Base-by-base conservation (phyloP, 2,797 vertebrate species). In the Euthynnus affinis region DNA sequence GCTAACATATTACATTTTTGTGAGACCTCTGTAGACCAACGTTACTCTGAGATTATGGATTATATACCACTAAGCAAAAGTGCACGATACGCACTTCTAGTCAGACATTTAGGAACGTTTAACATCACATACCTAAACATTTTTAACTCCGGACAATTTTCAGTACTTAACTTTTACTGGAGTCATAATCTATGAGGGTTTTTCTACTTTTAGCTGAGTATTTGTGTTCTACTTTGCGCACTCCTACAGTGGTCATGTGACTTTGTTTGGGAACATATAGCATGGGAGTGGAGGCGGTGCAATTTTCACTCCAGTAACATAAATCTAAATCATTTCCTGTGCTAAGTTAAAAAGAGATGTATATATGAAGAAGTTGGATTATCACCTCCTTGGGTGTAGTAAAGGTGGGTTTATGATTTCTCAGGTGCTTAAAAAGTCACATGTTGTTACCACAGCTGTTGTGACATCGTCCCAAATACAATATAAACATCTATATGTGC, bases 191-290 rank as follows among this genome's bases (percentile, higher is more conserved):
- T 65, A 4, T 40, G 27, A 44, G 51, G 9, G 42, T 34, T 32
- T 66, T 77, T 76, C 66, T 82, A 56, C 74, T 85, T 85, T 60
- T 59, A 81, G 57, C 46, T 32, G n/a, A 27, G 44, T 20, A 37
- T 58, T 7, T 53, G 25, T 62, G 49, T 40, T 22, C 48, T 75
- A 23, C 53, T 49, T 48, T 48, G 67, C 68, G 62, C 74, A 61
- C 63, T 65, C 46, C 55, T n/a, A 56, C 53, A 37, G 66, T 1
- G 2, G 40, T 81, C 88, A 85, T 25, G 42, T 93, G 91, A 82
- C 82, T 86, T 91, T 92, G 90, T 94, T 92, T 93, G 74, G 84
- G 81, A 85, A 78, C 78, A 89, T 83, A 78, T 12, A 65, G 71
- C 23, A 58, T 12, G 51, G 55, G 23, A 76, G 66, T 66, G 74